Evolutionary conservation across 2,113 vertebrate species (phyloP).

Genomic region (Panthera uncia): DNA sequence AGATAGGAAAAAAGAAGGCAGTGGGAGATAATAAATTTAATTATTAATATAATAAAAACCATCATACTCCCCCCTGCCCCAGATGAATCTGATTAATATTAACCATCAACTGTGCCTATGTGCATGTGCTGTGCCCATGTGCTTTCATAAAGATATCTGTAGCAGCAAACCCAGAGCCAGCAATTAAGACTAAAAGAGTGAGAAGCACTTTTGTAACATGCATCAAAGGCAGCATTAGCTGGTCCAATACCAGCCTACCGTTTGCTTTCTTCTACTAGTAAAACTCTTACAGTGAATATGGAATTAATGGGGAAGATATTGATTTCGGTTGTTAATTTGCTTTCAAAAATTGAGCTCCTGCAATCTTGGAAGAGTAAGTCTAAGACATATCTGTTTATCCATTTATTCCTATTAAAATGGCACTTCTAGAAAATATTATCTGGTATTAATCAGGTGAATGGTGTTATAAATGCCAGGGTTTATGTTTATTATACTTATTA

Average conservation of each 20-base stretch:
- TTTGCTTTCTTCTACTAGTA: constrained; percentile 61
- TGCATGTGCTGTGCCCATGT: neutral
- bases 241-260: neutral
- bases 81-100: neutral
- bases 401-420: constrained; percentile 84
- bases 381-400: constrained; percentile 82
- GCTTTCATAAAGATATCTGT: neutral
- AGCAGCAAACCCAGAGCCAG: neutral
- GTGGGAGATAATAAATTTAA: neutral
- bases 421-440: constrained; percentile 83
- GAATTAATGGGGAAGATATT: constrained; percentile 78
- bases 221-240: constrained; percentile 18
- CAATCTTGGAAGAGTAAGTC: constrained; percentile 77
- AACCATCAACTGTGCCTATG: neutral
- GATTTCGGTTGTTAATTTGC: constrained; percentile 84
- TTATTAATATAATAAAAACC: neutral
- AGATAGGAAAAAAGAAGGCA: neutral
- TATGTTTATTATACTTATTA: constrained; percentile 87
- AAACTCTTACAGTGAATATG: constrained; percentile 69
- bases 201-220: constrained; percentile 39
- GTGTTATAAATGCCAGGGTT: constrained; percentile 84
- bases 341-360: constrained; percentile 83
- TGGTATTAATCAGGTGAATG: constrained; percentile 84
- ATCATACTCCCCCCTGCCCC: neutral
- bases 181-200: neutral